Evolutionary conservation across 2,797 vertebrate genomes (phyloP).

Genomic region (Serranus cabrilla): DNA sequence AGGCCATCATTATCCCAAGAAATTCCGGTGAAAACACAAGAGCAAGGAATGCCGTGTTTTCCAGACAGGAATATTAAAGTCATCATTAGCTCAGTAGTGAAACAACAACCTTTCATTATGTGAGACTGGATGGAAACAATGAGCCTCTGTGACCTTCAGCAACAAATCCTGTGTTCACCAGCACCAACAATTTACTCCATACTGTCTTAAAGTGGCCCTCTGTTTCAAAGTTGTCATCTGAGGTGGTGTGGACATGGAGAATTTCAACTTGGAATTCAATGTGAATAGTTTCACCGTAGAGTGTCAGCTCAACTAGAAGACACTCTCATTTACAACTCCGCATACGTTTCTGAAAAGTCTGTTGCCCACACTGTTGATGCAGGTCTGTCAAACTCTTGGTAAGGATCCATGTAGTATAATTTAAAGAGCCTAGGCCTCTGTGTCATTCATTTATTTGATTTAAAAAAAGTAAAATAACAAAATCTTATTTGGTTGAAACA

Average conservation of each 20-base stretch:
- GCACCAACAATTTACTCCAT: neutral
- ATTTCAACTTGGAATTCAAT: neutral
- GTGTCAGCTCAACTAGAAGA: neutral
- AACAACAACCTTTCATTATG: neutral
- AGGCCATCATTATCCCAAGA: neutral
- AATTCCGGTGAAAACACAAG: constrained; percentile 15
- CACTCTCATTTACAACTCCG: neutral
- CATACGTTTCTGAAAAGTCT: fast-evolving
- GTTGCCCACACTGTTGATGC: neutral
- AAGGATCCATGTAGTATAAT: neutral
- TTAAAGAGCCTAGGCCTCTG: neutral
- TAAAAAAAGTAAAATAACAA: too few relatives aligned
- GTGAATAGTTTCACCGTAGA: neutral
- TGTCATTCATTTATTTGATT: neutral
- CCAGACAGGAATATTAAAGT: neutral
- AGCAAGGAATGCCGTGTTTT: neutral
- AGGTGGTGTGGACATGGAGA: neutral
- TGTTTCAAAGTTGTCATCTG: neutral
- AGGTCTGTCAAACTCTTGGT: neutral
- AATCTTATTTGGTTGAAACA: too few relatives aligned
- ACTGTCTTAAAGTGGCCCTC: neutral
- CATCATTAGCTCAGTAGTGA: neutral
- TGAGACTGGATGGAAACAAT: neutral
- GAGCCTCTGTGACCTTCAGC: neutral
- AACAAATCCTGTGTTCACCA: neutral